Conservation (phyloP, 1,140 invertebrate genomes). For the Dinoponera quadriceps region DNA sequence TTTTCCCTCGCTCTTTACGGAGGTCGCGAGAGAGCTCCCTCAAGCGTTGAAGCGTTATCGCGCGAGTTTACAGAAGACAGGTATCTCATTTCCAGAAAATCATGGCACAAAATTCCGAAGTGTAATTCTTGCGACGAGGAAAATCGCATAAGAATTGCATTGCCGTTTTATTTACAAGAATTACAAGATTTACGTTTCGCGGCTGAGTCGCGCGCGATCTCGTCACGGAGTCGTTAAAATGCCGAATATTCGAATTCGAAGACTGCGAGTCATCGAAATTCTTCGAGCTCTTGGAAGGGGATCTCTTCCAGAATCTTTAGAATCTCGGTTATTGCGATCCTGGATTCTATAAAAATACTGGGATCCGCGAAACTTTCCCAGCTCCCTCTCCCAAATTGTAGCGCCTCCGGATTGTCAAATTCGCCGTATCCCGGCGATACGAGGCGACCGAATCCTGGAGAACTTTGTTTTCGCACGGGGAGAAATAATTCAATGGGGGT, state of each 20-base stretch:
- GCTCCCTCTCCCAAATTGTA: constrained; percentile 33
- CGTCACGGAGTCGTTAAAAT: neutral
- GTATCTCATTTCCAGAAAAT: constrained; percentile 50
- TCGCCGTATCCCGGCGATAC: neutral
- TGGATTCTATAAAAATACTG: neutral
- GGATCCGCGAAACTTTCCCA: neutral
- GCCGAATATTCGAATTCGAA: constrained; percentile 10
- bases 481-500: neutral
- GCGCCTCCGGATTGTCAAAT: constrained; percentile 1
- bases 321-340: neutral
- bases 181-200: constrained; percentile 11
- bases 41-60: constrained; percentile 54
- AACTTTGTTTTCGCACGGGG: neutral
- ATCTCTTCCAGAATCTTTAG: neutral
- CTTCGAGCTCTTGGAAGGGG: neutral
- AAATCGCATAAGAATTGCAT: constrained; percentile 4
- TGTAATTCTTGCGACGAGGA: constrained; percentile 40
- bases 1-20: constrained; percentile 31
- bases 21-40: constrained; percentile 19
- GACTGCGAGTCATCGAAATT: neutral
- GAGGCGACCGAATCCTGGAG: constrained; percentile 6
- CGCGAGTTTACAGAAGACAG: constrained; percentile 56
- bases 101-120: constrained; percentile 38
- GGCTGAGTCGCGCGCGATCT: neutral
- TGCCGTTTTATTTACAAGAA: neutral